These are phyloP conservation scores for Sebastes wilsoni DNA, from an alignment of 2,797 vertebrate genomes.

Conservation along the genomic window DNA sequence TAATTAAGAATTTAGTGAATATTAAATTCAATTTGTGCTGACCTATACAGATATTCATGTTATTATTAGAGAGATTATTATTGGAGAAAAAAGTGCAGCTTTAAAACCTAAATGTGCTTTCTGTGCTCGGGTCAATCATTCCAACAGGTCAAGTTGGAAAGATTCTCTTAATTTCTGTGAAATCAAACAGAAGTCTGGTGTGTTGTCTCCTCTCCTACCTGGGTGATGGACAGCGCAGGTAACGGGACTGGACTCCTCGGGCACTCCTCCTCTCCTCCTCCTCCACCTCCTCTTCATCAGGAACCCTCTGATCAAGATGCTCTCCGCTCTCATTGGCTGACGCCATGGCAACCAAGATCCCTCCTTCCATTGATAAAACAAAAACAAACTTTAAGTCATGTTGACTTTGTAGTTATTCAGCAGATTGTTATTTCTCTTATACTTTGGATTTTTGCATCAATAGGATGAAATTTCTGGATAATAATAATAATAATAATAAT, in stretches of 20 bases:
- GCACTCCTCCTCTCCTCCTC: slow-evolving; percentile 78
- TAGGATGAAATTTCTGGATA: no score
- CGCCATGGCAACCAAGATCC: slow-evolving; percentile 70
- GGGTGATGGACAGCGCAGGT: slow-evolving; percentile 93
- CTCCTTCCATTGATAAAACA: not conserved
- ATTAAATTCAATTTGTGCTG: not conserved
- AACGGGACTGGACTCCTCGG: slow-evolving; percentile 87
- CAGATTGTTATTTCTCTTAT: no score
- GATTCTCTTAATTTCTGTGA: not conserved
- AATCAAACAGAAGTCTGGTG: not conserved
- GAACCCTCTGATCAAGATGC: slow-evolving; percentile 77
- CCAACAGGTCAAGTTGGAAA: not conserved
- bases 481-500: no score
- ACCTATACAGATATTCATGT: not conserved
- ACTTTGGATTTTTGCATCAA: no score
- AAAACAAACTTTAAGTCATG: not conserved
- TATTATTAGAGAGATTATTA: no score
- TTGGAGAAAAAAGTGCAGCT: not conserved
- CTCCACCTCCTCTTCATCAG: slow-evolving; percentile 72
- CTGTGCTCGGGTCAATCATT: no score
- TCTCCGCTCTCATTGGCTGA: slow-evolving; percentile 51
- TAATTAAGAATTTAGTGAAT: not conserved
- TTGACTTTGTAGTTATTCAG: no score
- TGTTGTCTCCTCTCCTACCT: slow-evolving; percentile 68
- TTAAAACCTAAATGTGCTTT: no score